Evolutionary conservation across 2,888 invertebrate genomes (phyloP).

Genomic region (Drosophila mercatorum): DNA sequence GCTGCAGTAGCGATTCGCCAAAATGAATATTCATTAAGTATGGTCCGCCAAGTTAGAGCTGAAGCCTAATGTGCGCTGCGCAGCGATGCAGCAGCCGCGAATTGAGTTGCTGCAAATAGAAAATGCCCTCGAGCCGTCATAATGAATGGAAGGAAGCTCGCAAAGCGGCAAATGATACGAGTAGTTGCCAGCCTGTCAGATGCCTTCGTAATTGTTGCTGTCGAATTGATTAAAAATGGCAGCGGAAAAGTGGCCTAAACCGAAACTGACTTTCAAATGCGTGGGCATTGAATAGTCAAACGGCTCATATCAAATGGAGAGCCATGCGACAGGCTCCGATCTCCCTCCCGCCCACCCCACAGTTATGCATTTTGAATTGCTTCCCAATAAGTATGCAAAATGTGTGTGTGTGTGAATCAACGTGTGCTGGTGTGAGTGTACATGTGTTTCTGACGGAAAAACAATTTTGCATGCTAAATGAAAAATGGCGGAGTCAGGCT

Average conservation of each 20-base stretch:
- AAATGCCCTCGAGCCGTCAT: not conserved
- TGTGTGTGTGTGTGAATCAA: not conserved
- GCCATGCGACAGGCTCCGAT: conserved; percentile 11
- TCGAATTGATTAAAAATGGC: conserved; percentile 72
- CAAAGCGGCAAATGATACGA: not conserved
- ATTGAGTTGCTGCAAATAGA: not conserved
- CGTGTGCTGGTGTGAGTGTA: not conserved
- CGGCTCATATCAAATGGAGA: conserved; percentile 20
- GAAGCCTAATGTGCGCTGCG: not conserved
- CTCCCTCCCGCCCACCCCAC: conserved; percentile 9
- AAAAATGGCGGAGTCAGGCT: conserved; percentile 32
- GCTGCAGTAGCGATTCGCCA: not conserved
- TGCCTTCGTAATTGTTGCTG: conserved; percentile 22
- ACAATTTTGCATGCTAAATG: conserved; percentile 53
- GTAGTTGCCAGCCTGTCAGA: not conserved
- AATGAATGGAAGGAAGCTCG: not conserved
- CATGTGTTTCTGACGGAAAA: conserved; percentile 23
- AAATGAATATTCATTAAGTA: not conserved
- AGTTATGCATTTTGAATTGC: conserved; percentile 45
- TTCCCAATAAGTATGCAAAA: conserved; percentile 2
- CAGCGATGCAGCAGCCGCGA: not conserved
- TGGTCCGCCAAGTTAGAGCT: not conserved
- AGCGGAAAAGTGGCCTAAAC: conserved; percentile 25
- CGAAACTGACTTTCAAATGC: conserved; percentile 38
- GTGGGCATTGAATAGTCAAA: conserved; percentile 43